Base-by-base conservation (phyloP, 2,797 vertebrate genomes). In the Tympanoctomys barrerae region DNA sequence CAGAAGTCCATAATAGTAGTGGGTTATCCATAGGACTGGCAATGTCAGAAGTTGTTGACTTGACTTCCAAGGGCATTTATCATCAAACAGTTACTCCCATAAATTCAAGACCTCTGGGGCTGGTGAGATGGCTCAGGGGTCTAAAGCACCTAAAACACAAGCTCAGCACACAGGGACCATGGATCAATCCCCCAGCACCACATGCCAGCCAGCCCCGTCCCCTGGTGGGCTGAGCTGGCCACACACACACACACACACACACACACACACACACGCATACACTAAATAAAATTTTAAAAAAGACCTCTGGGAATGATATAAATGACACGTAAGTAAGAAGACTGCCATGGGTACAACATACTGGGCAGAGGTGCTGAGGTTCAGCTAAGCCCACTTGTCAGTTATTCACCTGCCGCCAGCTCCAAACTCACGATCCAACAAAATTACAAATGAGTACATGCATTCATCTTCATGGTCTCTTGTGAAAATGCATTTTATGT, bases 401-500 rank as follows among this genome's bases (percentile, higher is more conserved):
- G 2, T 39, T 57, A 87, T 18, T 62, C 13, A 14, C 11, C 18
- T 12, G 31, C 33, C 26, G 14, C 13, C 31, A 61, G 18, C 71
- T 89, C 26, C 54, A 90, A 71, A 68, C 3, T 31, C 3, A 75
- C 1, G 24, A 28, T 7, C 84, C 68, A 84, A 66, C 54, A 64
- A 80, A 84, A 16, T 66, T 57, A 81, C 6, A 54, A 68, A 68
- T 10, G 28, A 81, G 46, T 64, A 39, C 7, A 19, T 31, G 13
- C 4, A 59, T 9, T 18, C 18, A 83, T 61, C 19, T 86, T 71
- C 13, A 7, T 9, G 14, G 73, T 42, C 39, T 49, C 18, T 59
- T 88, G 59, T 71, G 42, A 94, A 90, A 83, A n/a, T 77, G 36
- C 31, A 71, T 79, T 82, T 39, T 79, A 36, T 12, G n/a, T 70